A percentile compares a stretch with the other conserved stretches of the same genome.
Evolutionary conservation across 2,113 vertebrate genomes (phyloP).

Genomic region (Elgaria multicarinata): DNA sequence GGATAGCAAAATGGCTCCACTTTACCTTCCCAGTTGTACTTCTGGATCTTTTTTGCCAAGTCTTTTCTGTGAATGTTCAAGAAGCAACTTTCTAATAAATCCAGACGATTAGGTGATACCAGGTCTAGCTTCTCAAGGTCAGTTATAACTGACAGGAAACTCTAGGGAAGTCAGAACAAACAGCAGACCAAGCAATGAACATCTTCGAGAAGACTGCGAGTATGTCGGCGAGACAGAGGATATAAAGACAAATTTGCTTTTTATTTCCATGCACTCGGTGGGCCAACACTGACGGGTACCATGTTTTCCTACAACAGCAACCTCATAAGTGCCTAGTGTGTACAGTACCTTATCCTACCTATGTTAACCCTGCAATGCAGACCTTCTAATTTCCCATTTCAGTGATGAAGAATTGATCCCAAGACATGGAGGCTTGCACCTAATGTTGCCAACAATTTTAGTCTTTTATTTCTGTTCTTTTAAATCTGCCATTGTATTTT

Average conservation of each 20-base stretch:
- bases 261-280: background rate
- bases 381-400: background rate
- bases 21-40: constrained; percentile 83
- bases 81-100: constrained; percentile 85
- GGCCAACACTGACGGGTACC: background rate
- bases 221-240: constrained; percentile 9
- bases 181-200: background rate
- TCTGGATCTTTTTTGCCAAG: constrained; percentile 84
- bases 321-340: background rate
- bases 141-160: constrained; percentile 86
- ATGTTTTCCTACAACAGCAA: background rate
- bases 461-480: too few relatives aligned
- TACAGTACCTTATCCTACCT: background rate
- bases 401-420: background rate
- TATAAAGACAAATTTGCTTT: background rate
- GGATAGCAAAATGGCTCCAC: background rate
- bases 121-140: constrained; percentile 89
- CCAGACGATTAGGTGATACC: constrained; percentile 82
- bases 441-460: background rate
- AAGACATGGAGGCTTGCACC: background rate
- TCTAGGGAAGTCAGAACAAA: constrained; percentile 75
- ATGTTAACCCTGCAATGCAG: background rate
- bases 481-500: too few relatives aligned
- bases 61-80: constrained; percentile 83
- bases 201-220: background rate